A percentile compares a stretch with the other conserved stretches of the same genome.
Conservation (phyloP, 2,113 vertebrate species). For the Bujurquina vittata region DNA sequence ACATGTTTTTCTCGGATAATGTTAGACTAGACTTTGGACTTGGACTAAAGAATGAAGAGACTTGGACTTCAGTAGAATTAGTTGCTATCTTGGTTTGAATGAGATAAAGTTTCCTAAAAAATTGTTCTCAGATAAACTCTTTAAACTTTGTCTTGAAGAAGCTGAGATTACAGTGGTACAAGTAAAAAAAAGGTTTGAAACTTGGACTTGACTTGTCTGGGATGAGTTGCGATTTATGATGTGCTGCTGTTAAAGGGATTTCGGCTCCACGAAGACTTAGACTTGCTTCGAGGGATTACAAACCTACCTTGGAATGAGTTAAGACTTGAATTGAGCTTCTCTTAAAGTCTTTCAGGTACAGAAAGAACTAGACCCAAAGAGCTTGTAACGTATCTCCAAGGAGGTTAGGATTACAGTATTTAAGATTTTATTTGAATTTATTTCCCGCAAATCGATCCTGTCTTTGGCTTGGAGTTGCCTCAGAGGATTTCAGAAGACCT, state of each 20-base stretch:
- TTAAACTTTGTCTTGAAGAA: neutral
- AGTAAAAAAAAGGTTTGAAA: neutral
- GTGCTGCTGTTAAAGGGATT: neutral
- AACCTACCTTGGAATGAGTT: too few relatives aligned
- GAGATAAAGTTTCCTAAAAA: neutral
- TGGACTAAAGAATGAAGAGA: neutral
- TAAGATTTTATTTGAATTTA: neutral
- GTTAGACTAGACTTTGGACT: too few relatives aligned
- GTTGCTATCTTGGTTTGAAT: neutral
- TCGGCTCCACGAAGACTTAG: neutral
- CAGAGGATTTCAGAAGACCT: neutral
- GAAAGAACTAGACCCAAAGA: neutral
- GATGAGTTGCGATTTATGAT: too few relatives aligned
- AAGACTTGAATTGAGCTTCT: neutral
- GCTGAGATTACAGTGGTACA: neutral
- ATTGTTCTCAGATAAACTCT: neutral
- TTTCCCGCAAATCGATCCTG: neutral
- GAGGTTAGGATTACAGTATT: neutral
- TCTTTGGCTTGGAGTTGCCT: neutral
- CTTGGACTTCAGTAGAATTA: neutral
- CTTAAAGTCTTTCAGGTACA: neutral
- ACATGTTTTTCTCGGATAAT: rapidly evolving
- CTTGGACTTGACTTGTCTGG: too few relatives aligned
- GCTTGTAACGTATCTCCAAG: neutral
- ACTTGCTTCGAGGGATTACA: too few relatives aligned